phyloP scores from a whole-genome alignment of 2,113 vertebrate genomes.

The Choloepus hoffmanni region DNA sequence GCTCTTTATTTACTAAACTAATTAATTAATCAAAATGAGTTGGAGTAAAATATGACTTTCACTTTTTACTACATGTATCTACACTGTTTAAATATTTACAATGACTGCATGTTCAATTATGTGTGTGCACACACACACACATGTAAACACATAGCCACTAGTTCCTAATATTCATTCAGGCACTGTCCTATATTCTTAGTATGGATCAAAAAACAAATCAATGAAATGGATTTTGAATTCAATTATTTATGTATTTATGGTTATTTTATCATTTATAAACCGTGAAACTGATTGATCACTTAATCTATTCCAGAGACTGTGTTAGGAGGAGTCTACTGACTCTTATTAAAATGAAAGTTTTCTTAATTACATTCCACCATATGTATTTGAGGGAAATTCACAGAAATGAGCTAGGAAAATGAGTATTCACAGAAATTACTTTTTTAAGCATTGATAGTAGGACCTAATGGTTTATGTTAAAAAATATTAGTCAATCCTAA shows the following conservation, averaged over 20 bases:
- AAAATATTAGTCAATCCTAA: not conserved
- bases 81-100: not conserved
- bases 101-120: not conserved
- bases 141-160: not conserved
- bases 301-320: constrained; percentile 17
- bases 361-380: not conserved
- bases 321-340: not conserved
- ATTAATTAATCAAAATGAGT: not conserved
- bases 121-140: not conserved
- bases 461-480: not conserved
- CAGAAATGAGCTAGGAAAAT: not conserved
- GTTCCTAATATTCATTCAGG: not conserved
- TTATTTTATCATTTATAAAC: constrained; percentile 39
- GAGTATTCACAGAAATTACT: not conserved
- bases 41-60: not conserved
- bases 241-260: not conserved
- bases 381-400: not conserved
- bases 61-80: not conserved
- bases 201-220: not conserved
- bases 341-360: not conserved
- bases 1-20: not conserved
- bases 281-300: not conserved
- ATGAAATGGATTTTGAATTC: not conserved
- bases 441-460: not conserved
- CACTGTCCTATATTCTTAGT: not conserved